A percentile compares a stretch with the other conserved stretches of the same genome.
Conservation (phyloP, 92 coral and sea anemone genomes). For the Heteractis magnifica region DNA sequence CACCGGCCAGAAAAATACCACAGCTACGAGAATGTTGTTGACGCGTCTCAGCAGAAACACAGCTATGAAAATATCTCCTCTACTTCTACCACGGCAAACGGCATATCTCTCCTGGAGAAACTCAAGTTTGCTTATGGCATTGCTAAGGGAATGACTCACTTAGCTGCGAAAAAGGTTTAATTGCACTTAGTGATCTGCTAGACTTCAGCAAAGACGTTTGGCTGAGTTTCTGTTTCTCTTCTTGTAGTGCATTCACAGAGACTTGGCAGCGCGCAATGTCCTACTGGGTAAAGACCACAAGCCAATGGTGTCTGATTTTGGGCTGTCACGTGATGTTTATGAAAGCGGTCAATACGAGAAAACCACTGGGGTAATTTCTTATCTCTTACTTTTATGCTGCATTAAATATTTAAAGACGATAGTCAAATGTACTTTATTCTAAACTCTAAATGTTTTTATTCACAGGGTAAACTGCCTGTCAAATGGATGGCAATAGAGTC, state of each 20-base stretch:
- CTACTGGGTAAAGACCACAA: conserved; percentile 59
- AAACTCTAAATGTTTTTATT: neutral
- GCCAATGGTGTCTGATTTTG: conserved; percentile 81
- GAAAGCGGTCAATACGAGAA: conserved; percentile 68
- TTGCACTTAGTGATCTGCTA: neutral
- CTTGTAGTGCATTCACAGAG: conserved; percentile 67
- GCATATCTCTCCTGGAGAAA: conserved; percentile 34
- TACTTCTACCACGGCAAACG: neutral
- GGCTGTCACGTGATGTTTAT: conserved; percentile 78
- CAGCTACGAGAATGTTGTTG: conserved; percentile 10
- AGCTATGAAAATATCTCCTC: conserved; percentile 20
- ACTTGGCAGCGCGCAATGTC: conserved; percentile 76
- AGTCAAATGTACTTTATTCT: neutral
- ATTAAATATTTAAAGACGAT: too few species aligned
- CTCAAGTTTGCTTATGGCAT: conserved; percentile 53
- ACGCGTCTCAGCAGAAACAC: neutral
- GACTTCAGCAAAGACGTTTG: too few species aligned
- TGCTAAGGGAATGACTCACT: conserved; percentile 58
- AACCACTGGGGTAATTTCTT: conserved; percentile 58
- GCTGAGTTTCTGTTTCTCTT: neutral
- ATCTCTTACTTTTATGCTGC: too few species aligned
- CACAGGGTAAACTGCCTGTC: conserved; percentile 81
- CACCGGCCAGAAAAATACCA: conserved; percentile 8
- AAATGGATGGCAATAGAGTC: conserved; percentile 94
- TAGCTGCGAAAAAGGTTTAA: conserved; percentile 49